phyloP scores from a whole-genome alignment of 1,140 invertebrate genomes.

The Tribolium madens region DNA sequence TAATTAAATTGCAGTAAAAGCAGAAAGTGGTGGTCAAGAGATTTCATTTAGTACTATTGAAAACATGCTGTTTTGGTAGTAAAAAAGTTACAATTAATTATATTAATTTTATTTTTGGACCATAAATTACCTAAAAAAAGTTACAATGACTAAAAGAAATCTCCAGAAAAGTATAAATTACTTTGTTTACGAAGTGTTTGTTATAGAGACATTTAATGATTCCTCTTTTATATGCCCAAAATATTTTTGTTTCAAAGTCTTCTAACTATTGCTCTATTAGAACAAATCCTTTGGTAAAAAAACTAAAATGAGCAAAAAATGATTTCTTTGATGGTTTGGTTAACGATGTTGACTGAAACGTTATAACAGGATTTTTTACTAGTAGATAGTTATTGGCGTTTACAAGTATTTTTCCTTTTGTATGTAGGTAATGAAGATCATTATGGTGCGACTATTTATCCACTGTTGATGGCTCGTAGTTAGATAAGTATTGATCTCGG shows the following conservation, averaged over 20 bases:
- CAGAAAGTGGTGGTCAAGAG: neutral
- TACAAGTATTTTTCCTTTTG: neutral
- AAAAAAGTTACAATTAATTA: too few relatives aligned
- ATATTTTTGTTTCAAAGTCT: neutral
- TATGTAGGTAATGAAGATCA: neutral
- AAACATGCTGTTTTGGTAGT: neutral
- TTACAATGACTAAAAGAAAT: neutral
- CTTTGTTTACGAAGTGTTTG: constrained; percentile 17
- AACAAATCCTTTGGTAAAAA: neutral
- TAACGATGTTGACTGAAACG: constrained; percentile 13
- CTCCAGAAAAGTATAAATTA: constrained; percentile 10
- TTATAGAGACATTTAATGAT: constrained; percentile 11
- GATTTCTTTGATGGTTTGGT: neutral
- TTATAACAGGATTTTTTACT: neutral
- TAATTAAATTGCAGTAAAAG: too few relatives aligned
- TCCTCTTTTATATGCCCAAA: neutral
- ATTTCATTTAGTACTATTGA: neutral
- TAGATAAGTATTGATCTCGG: neutral
- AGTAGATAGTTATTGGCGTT: neutral
- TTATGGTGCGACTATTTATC: neutral
- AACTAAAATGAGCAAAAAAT: neutral
- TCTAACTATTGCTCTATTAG: neutral
- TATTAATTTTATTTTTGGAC: too few relatives aligned
- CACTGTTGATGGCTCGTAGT: neutral
- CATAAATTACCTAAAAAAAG: neutral